A percentile compares a stretch with the other conserved stretches of the same genome.
Conservation (phyloP, 2,888 invertebrate genomes). For the Callyntrura guangdongensis region DNA sequence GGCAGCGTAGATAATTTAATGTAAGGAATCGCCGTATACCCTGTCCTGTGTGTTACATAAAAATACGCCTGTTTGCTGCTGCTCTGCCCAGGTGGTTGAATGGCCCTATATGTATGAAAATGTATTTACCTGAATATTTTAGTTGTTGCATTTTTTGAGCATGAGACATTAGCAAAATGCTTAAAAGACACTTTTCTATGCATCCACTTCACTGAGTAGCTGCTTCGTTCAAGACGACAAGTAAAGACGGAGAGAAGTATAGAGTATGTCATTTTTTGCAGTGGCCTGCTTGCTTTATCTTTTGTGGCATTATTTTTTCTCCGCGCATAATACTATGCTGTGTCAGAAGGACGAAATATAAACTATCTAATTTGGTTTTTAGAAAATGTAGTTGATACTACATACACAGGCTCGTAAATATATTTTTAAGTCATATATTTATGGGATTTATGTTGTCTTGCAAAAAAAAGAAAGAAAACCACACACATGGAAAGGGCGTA, state of each 20-base stretch:
- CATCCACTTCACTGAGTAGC: background rate
- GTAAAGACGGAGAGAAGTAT: no score
- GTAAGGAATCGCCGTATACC: slow-evolving; percentile 5
- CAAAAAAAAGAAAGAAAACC: slow-evolving; percentile 43
- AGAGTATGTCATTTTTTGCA: background rate
- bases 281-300: slow-evolving; percentile 15
- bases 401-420: slow-evolving; percentile 11
- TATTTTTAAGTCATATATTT: slow-evolving; percentile 17
- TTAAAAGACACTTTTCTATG: slow-evolving; percentile 2
- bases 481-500: slow-evolving; percentile 70
- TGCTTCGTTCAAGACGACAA: background rate
- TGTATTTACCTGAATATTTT: background rate
- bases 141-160: slow-evolving; percentile 28
- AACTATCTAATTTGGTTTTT: slow-evolving; percentile 27
- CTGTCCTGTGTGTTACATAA: background rate
- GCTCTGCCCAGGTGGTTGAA: background rate
- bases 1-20: background rate
- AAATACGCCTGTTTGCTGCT: background rate
- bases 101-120: background rate
- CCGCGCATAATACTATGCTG: background rate
- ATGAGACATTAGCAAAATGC: background rate
- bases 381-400: background rate
- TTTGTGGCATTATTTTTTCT: slow-evolving; percentile 4
- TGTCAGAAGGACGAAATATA: no score
- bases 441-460: background rate